phyloP scores from a whole-genome alignment of 1,140 invertebrate genomes.

The Leptopilina clavipes region DNA sequence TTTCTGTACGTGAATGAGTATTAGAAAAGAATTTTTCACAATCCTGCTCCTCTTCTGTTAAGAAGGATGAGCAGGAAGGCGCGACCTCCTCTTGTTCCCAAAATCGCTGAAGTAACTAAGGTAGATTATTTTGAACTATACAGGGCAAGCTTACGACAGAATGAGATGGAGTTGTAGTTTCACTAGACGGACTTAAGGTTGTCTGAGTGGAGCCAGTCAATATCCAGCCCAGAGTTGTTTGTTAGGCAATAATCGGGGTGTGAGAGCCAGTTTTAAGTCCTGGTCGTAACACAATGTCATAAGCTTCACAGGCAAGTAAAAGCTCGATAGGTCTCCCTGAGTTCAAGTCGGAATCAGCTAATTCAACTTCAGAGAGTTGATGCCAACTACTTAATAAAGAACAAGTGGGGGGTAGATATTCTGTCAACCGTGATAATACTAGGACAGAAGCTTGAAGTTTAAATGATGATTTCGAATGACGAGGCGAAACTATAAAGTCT shows the following conservation, averaged over 20 bases:
- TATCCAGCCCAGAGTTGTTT: slow-evolving; percentile 55
- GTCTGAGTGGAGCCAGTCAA: slow-evolving; percentile 43
- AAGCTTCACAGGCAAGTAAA: background rate
- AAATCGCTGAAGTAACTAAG: background rate
- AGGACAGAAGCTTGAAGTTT: background rate
- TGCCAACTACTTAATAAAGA: background rate
- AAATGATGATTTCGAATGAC: background rate
- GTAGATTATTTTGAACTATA: background rate
- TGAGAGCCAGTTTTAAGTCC: slow-evolving; percentile 26
- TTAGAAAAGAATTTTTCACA: slow-evolving; percentile 19
- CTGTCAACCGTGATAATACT: background rate
- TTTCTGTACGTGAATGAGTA: background rate
- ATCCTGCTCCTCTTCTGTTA: background rate
- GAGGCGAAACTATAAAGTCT: background rate
- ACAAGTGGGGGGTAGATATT: background rate
- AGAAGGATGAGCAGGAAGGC: background rate
- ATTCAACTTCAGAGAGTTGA: background rate
- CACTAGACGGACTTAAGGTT: background rate
- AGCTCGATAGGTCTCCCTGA: background rate
- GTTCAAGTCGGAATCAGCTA: background rate
- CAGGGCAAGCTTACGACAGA: background rate
- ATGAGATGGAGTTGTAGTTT: background rate
- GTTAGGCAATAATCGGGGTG: slow-evolving; percentile 47
- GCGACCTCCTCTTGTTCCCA: background rate
- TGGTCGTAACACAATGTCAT: background rate